Conservation (phyloP, 2,113 vertebrate genomes). For the Leptosomus discolor region DNA sequence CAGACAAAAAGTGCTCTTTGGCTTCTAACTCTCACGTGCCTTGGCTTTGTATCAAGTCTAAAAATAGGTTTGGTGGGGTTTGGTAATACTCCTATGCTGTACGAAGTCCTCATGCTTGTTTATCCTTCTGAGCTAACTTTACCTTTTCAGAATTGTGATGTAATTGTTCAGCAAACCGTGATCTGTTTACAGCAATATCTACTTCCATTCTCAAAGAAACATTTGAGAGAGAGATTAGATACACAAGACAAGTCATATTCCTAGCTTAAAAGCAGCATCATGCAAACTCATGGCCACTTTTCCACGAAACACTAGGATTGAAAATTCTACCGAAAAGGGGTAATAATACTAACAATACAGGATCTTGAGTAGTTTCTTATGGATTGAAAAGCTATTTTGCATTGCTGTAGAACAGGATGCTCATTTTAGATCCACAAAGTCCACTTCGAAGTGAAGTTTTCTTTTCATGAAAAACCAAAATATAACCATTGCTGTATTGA, state of each 20-base stretch:
- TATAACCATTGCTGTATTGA: not conserved
- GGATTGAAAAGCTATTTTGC: not conserved
- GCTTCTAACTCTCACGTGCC: not conserved
- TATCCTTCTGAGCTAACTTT: not conserved
- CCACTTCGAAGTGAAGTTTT: not conserved
- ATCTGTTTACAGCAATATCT: not conserved
- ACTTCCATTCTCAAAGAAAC: not conserved
- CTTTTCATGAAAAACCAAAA: not conserved
- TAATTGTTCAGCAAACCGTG: not conserved
- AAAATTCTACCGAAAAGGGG: not conserved
- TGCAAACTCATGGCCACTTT: not conserved
- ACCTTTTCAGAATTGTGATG: not conserved
- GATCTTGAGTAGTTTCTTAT: not conserved
- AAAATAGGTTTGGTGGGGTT: not conserved
- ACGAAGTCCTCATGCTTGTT: not conserved
- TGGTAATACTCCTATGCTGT: not conserved
- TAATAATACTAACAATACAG: not conserved
- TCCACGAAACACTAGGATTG: not conserved
- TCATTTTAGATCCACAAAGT: not conserved
- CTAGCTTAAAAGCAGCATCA: not conserved
- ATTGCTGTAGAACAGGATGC: not conserved
- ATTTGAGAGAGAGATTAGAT: not conserved
- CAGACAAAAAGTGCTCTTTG: not conserved
- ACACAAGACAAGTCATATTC: not conserved
- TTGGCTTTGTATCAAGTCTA: not conserved